These are phyloP conservation scores for Kuschelorhynchus macadamiae DNA, from an alignment of 2,888 invertebrate genomes.

Conservation along the genomic window DNA sequence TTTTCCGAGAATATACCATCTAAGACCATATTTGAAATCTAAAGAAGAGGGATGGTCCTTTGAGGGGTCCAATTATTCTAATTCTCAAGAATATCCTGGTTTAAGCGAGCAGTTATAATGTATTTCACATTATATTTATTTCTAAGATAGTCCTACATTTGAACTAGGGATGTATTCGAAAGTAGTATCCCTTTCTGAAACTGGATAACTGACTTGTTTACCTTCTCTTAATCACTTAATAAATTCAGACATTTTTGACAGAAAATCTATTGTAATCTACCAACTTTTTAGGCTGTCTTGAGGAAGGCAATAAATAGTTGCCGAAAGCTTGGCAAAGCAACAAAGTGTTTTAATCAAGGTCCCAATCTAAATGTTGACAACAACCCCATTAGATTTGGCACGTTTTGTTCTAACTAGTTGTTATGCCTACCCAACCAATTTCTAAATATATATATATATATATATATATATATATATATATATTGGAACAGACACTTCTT, in stretches of 20 bases:
- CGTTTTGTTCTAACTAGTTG: too few species aligned
- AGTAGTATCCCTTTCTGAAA: conserved; percentile 16
- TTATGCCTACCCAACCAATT: too few species aligned
- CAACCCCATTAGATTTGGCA: too few species aligned
- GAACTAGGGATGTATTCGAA: conserved; percentile 3
- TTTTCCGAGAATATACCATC: conserved; percentile 56
- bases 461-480: too few species aligned
- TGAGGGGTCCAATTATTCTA: conserved; percentile 51
- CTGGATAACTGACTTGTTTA: conserved; percentile 5
- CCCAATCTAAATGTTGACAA: too few species aligned
- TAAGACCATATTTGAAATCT: conserved; percentile 50
- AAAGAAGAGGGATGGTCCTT: conserved; percentile 54
- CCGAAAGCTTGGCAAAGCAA: too few species aligned
- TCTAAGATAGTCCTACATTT: conserved; percentile 10
- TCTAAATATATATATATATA: too few species aligned
- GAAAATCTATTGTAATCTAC: conserved; percentile 3
- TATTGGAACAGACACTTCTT: too few species aligned
- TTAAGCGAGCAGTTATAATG: conserved; percentile 46
- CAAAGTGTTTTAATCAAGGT: too few species aligned
- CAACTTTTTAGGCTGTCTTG: too few species aligned
- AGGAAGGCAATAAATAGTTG: too few species aligned
- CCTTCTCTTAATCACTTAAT: conserved; percentile 3
- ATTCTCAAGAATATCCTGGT: conserved; percentile 29
- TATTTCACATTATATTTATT: conserved; percentile 14
- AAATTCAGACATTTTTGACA: conserved; percentile 32